phyloP scores from a whole-genome alignment of 2,888 invertebrate species.

The Phyto melanocephala region DNA sequence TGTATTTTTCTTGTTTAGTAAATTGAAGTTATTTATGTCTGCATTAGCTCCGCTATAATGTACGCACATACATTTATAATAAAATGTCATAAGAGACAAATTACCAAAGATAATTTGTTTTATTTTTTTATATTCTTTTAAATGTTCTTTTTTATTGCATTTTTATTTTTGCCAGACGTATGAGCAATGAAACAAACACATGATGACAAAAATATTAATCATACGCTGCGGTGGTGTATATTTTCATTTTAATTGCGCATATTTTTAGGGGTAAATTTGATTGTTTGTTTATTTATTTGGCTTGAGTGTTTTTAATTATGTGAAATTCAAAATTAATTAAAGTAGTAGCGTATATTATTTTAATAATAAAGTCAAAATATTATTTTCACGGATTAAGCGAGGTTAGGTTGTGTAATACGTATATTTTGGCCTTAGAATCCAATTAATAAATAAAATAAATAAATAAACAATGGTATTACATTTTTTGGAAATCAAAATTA shows the following conservation, averaged over 20 bases:
- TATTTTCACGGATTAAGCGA: too few relatives aligned
- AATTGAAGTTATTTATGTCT: constrained; percentile 5
- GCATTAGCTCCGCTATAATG: not conserved
- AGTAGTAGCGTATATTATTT: too few relatives aligned
- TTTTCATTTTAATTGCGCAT: not conserved
- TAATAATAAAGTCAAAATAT: too few relatives aligned
- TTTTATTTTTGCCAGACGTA: not conserved
- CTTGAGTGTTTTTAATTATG: not conserved
- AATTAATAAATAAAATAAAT: too few relatives aligned
- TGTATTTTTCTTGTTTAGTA: not conserved
- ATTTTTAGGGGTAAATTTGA: not conserved
- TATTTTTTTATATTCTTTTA: not conserved
- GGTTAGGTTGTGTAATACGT: too few relatives aligned
- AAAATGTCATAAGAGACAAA: not conserved
- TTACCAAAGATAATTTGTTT: not conserved
- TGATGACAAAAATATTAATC: not conserved
- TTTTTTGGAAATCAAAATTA: too few relatives aligned
- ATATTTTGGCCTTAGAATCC: too few relatives aligned
- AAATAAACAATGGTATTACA: too few relatives aligned
- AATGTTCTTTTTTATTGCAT: too few relatives aligned
- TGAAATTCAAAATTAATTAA: too few relatives aligned
- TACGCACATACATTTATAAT: not conserved
- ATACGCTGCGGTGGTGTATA: not conserved
- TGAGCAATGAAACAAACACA: not conserved
- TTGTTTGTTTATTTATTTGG: not conserved